A percentile compares a stretch with the other conserved stretches of the same genome.
Evolutionary conservation across 2,888 invertebrate genomes (phyloP).

Genomic region (Itoplectis maculator): DNA sequence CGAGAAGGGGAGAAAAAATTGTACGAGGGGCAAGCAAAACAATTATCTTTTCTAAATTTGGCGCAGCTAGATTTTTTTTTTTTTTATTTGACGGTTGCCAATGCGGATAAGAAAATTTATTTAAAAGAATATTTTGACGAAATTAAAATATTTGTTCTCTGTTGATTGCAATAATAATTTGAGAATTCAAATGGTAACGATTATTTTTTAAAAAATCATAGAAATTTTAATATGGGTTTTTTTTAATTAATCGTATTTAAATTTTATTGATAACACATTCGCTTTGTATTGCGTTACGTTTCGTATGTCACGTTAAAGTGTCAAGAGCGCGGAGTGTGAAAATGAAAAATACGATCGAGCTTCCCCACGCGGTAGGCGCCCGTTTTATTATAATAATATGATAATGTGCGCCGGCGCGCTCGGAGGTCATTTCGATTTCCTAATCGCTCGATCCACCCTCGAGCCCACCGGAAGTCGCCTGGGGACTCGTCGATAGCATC

Average conservation of each 20-base stretch:
- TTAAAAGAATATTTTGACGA: too few species aligned
- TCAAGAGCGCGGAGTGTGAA: not conserved
- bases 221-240: too few species aligned
- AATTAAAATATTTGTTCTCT: too few species aligned
- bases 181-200: too few species aligned
- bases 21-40: not conserved
- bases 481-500: constrained; percentile 38
- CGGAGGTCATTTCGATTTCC: constrained; percentile 63
- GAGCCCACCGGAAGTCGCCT: constrained; percentile 4
- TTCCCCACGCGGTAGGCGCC: not conserved
- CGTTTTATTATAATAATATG: constrained; percentile 54
- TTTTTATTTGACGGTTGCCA: too few species aligned
- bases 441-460: constrained; percentile 54
- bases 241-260: not conserved
- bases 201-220: too few species aligned
- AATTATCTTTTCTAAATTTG: not conserved
- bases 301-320: not conserved
- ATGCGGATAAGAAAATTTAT: too few species aligned
- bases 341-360: constrained; percentile 27
- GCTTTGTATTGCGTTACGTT: not conserved
- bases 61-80: too few species aligned
- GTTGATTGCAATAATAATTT: too few species aligned
- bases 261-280: not conserved
- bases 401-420: constrained; percentile 43
- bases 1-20: not conserved